Percentiles rank a stretch among this genome's conserved stretches.
Conservation (phyloP, 1,140 invertebrate genomes). For the Microplitis demolitor region DNA sequence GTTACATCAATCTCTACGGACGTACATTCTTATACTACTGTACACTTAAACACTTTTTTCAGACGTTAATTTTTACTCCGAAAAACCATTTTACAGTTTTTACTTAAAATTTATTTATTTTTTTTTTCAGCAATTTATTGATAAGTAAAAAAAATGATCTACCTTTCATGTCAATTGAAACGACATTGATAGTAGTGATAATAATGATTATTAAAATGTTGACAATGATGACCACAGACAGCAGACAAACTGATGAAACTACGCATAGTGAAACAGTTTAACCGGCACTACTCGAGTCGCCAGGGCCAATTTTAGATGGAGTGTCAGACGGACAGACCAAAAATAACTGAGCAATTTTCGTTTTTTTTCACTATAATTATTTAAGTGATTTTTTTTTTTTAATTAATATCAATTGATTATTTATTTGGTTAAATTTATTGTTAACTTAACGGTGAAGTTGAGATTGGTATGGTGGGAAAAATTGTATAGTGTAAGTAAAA, state of each 20-base stretch:
- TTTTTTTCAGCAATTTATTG: no score
- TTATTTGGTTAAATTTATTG: no score
- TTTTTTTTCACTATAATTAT: not conserved
- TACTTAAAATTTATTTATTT: no score
- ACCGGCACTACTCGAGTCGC: slow-evolving; percentile 2
- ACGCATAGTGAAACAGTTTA: slow-evolving; percentile 10
- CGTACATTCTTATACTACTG: not conserved
- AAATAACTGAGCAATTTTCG: not conserved
- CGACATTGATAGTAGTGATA: not conserved
- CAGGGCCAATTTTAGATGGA: slow-evolving; percentile 17
- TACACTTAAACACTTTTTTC: no score
- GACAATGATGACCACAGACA: not conserved
- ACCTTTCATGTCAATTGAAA: slow-evolving; percentile 14
- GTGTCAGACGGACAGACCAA: slow-evolving; percentile 15
- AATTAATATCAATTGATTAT: no score
- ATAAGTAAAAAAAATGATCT: not conserved
- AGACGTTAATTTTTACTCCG: no score
- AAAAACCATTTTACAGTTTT: no score
- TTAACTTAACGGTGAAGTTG: no score
- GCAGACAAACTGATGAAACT: slow-evolving; percentile 5
- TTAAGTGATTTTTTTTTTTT: not conserved
- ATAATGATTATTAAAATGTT: not conserved
- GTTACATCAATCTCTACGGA: not conserved
- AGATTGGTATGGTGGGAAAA: no score
- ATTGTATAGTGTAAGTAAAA: not conserved